phyloP scores from a whole-genome alignment of 2,888 invertebrate species.

The Tenthredo amoena region DNA sequence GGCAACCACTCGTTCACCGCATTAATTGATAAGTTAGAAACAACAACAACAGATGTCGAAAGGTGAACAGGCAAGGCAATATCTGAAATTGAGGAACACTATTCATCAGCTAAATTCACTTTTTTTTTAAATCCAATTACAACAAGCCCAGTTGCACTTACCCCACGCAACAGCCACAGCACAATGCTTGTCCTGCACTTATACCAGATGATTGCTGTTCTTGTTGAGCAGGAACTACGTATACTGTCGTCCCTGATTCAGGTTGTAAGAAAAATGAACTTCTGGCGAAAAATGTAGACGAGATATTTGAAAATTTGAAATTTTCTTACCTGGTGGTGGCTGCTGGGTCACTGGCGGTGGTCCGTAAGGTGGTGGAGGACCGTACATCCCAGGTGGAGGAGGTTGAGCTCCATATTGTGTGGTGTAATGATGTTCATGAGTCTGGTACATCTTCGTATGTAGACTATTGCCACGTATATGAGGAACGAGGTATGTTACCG shows the following conservation, averaged over 20 bases:
- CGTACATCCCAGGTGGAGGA: slow-evolving; percentile 32
- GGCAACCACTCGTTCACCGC: slow-evolving; percentile 9
- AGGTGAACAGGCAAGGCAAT: not conserved
- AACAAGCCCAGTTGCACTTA: not conserved
- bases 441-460: not conserved
- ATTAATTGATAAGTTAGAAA: not conserved
- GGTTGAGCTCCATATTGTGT: slow-evolving; percentile 9
- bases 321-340: slow-evolving; percentile 26
- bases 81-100: not conserved
- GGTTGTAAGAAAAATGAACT: not conserved
- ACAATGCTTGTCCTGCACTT: slow-evolving; percentile 1
- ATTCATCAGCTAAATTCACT: not conserved
- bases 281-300: not conserved
- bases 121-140: not conserved
- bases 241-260: slow-evolving; percentile 26
- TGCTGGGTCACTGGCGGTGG: slow-evolving; percentile 33
- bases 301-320: not conserved
- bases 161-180: slow-evolving; percentile 34
- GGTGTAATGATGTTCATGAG: slow-evolving; percentile 13
- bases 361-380: slow-evolving; percentile 41
- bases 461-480: not conserved
- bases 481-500: not conserved
- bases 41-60: slow-evolving; percentile 34
- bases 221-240: slow-evolving; percentile 47
- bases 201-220: slow-evolving; percentile 27